phyloP scores from a whole-genome alignment of 2,113 vertebrate genomes.

The Eptatretus burgeri region DNA sequence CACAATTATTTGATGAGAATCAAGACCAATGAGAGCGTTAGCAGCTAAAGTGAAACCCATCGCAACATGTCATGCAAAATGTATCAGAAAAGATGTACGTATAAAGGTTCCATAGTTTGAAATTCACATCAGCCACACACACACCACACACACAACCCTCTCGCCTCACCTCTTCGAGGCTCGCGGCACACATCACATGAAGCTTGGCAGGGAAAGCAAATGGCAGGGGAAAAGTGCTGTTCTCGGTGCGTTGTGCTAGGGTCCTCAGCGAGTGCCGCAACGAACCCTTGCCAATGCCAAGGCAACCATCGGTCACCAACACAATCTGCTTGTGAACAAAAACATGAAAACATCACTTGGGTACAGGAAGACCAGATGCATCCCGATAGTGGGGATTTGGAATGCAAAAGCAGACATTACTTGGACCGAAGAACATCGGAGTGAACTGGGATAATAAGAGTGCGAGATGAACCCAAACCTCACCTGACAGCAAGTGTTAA shows the following conservation, averaged over 20 bases:
- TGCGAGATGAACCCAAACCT: conserved; percentile 4
- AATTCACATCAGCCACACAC: too few species aligned
- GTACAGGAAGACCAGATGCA: background rate
- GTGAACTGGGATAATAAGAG: background rate
- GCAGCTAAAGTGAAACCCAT: too few species aligned
- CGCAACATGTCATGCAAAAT: too few species aligned
- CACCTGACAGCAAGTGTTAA: conserved; percentile 75
- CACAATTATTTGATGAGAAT: too few species aligned
- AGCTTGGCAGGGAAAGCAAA: conserved; percentile 75
- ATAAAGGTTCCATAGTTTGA: too few species aligned
- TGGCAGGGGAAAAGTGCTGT: conserved; percentile 61
- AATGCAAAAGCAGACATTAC: background rate
- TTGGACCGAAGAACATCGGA: background rate
- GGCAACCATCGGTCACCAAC: conserved; percentile 67
- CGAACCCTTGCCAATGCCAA: conserved; percentile 74
- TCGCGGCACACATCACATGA: conserved; percentile 80
- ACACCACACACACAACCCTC: too few species aligned
- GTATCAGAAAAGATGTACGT: too few species aligned
- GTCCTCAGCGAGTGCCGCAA: conserved; percentile 54
- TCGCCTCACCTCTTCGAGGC: conserved; percentile 56
- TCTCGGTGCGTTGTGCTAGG: conserved; percentile 39
- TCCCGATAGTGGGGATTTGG: background rate
- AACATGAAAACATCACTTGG: background rate
- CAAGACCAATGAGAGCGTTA: too few species aligned
- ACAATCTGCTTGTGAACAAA: conserved; percentile 30